Conservation (phyloP, 2,113 vertebrate genomes). For the Dipodomys merriami region DNA sequence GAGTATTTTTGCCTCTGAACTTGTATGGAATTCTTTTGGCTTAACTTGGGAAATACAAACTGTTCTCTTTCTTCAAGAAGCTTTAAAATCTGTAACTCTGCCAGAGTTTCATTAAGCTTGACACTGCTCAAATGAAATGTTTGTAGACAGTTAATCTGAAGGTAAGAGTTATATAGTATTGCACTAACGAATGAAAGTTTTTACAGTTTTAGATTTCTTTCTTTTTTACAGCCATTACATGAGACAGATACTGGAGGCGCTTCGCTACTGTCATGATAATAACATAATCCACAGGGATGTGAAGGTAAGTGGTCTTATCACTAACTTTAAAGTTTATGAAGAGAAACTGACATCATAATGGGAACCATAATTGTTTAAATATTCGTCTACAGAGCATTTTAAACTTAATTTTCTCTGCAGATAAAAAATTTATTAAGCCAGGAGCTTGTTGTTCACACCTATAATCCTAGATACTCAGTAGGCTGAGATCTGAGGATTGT, state of each 20-base stretch:
- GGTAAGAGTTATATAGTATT: constrained; percentile 28
- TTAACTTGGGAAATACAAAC: constrained; percentile 46
- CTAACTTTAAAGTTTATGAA: constrained; percentile 47
- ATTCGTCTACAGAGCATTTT: constrained; percentile 47
- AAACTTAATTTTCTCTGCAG: constrained; percentile 68
- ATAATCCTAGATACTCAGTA: too few species aligned
- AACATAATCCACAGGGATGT: constrained; percentile 99
- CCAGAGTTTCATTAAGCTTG: constrained; percentile 51
- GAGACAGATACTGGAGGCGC: constrained; percentile 98
- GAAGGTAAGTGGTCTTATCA: constrained; percentile 91
- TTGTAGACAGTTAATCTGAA: not conserved
- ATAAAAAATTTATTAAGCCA: constrained; percentile 38
- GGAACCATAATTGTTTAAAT: constrained; percentile 58
- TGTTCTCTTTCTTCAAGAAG: constrained; percentile 42
- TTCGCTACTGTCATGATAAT: constrained; percentile 99
- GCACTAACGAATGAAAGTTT: constrained; percentile 50
- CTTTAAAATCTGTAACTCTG: not conserved
- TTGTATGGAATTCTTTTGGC: constrained; percentile 50
- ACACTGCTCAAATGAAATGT: constrained; percentile 31
- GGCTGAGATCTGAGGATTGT: too few species aligned
- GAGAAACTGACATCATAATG: not conserved
- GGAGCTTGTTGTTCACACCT: too few species aligned
- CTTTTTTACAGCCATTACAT: constrained; percentile 95
- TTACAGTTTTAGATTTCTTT: constrained; percentile 76
- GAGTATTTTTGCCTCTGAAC: constrained; percentile 21